These are phyloP conservation scores for Varanus komodoensis DNA, from an alignment of 2,113 vertebrate species.

Conservation along the genomic window DNA sequence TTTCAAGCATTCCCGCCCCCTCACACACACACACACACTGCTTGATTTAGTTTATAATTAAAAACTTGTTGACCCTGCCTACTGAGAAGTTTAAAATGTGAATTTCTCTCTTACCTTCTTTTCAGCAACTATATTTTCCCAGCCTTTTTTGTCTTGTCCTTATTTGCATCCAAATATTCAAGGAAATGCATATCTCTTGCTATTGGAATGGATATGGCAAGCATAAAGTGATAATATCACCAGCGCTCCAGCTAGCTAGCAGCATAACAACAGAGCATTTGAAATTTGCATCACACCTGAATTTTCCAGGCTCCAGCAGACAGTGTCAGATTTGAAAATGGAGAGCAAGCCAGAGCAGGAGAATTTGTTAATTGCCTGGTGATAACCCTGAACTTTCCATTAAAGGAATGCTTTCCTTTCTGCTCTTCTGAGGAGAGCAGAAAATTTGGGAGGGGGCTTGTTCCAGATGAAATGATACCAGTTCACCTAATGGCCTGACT, in stretches of 20 bases:
- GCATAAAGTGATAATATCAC: background rate
- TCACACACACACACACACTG: too few species aligned
- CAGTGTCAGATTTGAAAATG: background rate
- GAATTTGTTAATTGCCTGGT: background rate
- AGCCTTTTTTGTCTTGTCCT: background rate
- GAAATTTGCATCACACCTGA: background rate
- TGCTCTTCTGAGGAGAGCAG: background rate
- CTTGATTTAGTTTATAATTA: too few species aligned
- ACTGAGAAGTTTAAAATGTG: background rate
- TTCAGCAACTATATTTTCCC: background rate
- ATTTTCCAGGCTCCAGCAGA: background rate
- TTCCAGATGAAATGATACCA: background rate
- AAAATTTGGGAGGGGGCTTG: background rate
- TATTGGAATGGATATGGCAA: background rate
- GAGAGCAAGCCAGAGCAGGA: background rate
- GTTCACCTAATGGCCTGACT: too few species aligned
- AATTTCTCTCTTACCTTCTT: background rate
- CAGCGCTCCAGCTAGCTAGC: background rate
- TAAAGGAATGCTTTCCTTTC: background rate
- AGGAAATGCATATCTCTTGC: background rate
- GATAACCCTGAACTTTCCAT: background rate
- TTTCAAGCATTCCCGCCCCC: too few species aligned
- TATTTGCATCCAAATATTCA: background rate
- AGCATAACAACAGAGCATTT: background rate
- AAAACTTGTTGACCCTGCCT: too few species aligned